Conservation (phyloP, 2,113 vertebrate genomes). For the Caretta caretta region DNA sequence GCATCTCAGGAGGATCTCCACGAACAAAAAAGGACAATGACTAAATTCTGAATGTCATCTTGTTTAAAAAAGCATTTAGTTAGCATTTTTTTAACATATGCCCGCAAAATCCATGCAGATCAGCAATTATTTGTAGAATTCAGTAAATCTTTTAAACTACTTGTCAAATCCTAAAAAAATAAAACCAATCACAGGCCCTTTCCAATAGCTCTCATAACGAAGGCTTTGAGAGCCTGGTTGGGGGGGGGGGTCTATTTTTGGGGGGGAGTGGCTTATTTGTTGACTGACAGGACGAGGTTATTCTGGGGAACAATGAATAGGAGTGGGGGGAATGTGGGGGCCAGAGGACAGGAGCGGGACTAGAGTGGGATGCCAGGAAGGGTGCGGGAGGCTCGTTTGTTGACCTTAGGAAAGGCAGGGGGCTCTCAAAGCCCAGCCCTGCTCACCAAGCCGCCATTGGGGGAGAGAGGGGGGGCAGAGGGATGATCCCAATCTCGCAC, state of each 20-base stretch:
- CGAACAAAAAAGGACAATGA: not conserved
- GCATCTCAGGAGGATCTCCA: not conserved
- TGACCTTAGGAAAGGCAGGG: not conserved
- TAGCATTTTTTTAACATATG: not conserved
- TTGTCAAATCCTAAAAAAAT: not conserved
- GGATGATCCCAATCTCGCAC: not conserved
- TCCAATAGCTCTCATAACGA: not conserved
- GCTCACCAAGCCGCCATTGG: not conserved
- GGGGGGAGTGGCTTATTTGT: not conserved
- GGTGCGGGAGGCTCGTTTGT: not conserved
- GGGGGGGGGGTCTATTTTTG: not conserved
- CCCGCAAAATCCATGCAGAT: not conserved
- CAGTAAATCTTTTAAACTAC: not conserved
- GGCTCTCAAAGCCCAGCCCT: not conserved
- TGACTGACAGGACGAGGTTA: slow-evolving; percentile 10
- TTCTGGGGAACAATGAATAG: not conserved
- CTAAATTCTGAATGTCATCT: not conserved
- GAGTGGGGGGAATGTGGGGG: slow-evolving; percentile 32
- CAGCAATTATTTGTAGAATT: not conserved
- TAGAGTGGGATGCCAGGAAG: slow-evolving; percentile 40
- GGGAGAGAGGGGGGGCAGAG: not conserved
- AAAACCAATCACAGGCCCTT: not conserved
- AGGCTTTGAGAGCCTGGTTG: not conserved
- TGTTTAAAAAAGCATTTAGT: not conserved
- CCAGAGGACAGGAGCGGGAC: not conserved